phyloP scores from a whole-genome alignment of 2,888 invertebrate genomes.

The Mimachlamys varia region DNA sequence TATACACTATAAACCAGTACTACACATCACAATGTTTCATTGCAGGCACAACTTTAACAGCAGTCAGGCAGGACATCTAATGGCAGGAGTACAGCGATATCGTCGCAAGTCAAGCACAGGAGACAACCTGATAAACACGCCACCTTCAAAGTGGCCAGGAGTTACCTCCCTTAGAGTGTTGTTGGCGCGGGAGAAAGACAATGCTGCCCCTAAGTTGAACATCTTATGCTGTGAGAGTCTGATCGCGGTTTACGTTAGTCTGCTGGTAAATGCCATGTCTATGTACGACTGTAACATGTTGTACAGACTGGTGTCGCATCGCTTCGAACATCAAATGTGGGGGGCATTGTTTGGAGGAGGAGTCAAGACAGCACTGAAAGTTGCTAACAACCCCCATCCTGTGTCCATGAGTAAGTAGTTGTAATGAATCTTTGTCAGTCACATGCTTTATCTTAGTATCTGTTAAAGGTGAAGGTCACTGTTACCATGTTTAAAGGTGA shows the following conservation, averaged over 20 bases:
- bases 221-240: conserved; percentile 96
- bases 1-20: no score
- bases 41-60: conserved; percentile 77
- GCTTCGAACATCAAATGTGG: conserved; percentile 90
- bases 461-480: no score
- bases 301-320: conserved; percentile 89
- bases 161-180: conserved; percentile 95
- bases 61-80: conserved; percentile 85
- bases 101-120: conserved; percentile 85
- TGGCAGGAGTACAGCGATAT: conserved; percentile 85
- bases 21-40: conserved; percentile 37
- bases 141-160: conserved; percentile 83
- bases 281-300: conserved; percentile 96
- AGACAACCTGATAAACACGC: conserved; percentile 76
- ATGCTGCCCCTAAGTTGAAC: conserved; percentile 94
- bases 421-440: background rate
- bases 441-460: no score
- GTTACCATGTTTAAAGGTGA: no score
- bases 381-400: conserved; percentile 37
- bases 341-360: conserved; percentile 81
- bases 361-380: conserved; percentile 81
- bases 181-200: conserved; percentile 95
- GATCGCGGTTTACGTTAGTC: conserved; percentile 94
- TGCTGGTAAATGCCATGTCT: conserved; percentile 95
- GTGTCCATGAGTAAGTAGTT: background rate